A percentile compares a stretch with the other conserved stretches of the same genome.
These are phyloP conservation scores for Urocitellus parryii DNA, from an alignment of 2,113 vertebrate species.

Conservation along the genomic window DNA sequence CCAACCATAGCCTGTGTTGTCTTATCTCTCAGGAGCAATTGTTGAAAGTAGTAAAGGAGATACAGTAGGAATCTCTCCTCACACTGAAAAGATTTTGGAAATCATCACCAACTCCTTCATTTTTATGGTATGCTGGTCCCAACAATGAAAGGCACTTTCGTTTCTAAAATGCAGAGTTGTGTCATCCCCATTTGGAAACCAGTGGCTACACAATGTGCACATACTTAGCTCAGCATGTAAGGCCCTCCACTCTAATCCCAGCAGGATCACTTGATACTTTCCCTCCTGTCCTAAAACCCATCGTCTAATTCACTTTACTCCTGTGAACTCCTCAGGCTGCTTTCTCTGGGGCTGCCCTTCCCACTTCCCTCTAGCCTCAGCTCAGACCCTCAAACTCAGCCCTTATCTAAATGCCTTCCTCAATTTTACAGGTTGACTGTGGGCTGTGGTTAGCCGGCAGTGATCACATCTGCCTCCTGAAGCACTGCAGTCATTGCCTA, in stretches of 20 bases:
- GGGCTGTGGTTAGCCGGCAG: background rate
- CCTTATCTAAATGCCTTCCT: background rate
- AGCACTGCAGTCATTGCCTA: background rate
- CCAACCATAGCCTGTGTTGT: background rate
- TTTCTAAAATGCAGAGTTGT: background rate
- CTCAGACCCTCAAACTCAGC: background rate
- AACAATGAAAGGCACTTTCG: background rate
- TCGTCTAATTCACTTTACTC: background rate
- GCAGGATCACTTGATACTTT: background rate
- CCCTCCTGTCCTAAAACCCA: background rate
- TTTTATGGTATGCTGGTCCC: background rate
- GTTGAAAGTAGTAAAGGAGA: conserved; percentile 1
- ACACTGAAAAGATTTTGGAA: background rate
- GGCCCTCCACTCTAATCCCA: background rate
- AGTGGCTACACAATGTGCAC: background rate
- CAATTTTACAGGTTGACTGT: background rate
- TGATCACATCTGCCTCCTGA: background rate
- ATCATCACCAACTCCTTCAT: background rate
- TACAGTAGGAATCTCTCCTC: background rate
- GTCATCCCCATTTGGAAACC: conserved; percentile 7
- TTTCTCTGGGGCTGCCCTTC: background rate
- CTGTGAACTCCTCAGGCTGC: background rate
- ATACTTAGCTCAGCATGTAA: background rate
- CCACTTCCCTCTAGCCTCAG: background rate
- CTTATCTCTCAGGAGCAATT: background rate